A percentile compares a stretch with the other conserved stretches of the same genome.
phyloP scores from a whole-genome alignment of 2,888 invertebrate species.

The Ormia ochracea region DNA sequence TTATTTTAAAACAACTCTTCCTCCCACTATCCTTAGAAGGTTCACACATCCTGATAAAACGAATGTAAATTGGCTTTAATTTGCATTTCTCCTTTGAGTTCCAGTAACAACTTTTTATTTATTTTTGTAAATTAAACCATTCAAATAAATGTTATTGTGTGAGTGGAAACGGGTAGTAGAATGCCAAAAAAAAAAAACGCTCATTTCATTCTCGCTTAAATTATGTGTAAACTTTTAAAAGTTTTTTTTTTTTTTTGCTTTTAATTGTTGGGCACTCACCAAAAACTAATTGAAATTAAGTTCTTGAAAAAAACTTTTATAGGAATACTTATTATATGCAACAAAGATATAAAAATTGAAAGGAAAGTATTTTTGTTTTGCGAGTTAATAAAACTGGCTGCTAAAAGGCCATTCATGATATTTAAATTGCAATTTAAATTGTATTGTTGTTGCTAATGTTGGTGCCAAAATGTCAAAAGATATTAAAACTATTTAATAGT shows the following conservation, averaged over 20 bases:
- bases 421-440: conserved; percentile 55
- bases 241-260: background rate
- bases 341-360: background rate
- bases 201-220: background rate
- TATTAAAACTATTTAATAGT: background rate
- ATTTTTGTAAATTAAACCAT: background rate
- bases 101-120: background rate
- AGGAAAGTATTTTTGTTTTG: background rate
- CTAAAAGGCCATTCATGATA: conserved; percentile 34
- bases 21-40: background rate
- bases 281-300: conserved; percentile 35
- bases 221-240: conserved; percentile 13
- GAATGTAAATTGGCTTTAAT: background rate
- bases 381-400: conserved; percentile 35
- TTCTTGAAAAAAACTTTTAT: conserved; percentile 29
- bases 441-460: conserved; percentile 45
- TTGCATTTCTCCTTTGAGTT: background rate
- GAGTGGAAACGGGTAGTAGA: background rate
- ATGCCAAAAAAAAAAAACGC: background rate
- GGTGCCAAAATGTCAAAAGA: conserved; percentile 16
- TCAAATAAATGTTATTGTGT: conserved; percentile 15
- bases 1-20: background rate
- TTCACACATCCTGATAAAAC: no score
- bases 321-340: conserved; percentile 23
- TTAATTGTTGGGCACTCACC: conserved; percentile 22